A percentile compares a stretch with the other conserved stretches of the same genome.
These are phyloP conservation scores for Megaustenia siamemsis DNA, from an alignment of 2,888 invertebrate species.

Conservation along the genomic window DNA sequence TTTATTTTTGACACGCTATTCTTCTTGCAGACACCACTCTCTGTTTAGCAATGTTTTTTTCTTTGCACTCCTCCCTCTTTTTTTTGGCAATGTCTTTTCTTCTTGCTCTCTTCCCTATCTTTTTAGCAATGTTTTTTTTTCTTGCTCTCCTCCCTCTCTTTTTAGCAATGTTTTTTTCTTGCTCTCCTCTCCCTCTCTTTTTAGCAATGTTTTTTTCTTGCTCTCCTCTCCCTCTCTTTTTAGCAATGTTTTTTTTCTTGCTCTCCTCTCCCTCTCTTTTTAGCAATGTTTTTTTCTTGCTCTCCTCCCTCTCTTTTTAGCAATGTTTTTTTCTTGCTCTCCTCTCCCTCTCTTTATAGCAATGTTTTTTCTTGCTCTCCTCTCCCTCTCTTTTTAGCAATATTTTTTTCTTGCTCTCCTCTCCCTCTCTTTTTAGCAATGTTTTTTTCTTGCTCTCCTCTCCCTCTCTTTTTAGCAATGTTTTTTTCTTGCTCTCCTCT, in stretches of 20 bases:
- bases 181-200: too few species aligned
- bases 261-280: not conserved
- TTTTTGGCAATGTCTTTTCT: too few species aligned
- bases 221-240: not conserved
- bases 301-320: not conserved
- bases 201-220: too few species aligned
- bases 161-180: too few species aligned
- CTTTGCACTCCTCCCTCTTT: too few species aligned
- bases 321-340: not conserved
- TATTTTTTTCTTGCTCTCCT: not conserved
- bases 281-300: not conserved
- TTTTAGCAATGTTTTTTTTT: too few species aligned
- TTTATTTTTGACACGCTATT: too few species aligned
- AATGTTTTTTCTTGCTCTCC: too few species aligned
- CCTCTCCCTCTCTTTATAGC: not conserved
- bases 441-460: not conserved
- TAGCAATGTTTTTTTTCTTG: not conserved
- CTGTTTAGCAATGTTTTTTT: too few species aligned
- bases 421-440: not conserved
- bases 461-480: not conserved
- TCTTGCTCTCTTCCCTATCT: too few species aligned
- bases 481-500: not conserved
- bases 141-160: too few species aligned
- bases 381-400: not conserved
- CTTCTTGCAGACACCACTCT: too few species aligned